phyloP scores from a whole-genome alignment of 2,888 invertebrate genomes.

The Agrochola lychnidis region DNA sequence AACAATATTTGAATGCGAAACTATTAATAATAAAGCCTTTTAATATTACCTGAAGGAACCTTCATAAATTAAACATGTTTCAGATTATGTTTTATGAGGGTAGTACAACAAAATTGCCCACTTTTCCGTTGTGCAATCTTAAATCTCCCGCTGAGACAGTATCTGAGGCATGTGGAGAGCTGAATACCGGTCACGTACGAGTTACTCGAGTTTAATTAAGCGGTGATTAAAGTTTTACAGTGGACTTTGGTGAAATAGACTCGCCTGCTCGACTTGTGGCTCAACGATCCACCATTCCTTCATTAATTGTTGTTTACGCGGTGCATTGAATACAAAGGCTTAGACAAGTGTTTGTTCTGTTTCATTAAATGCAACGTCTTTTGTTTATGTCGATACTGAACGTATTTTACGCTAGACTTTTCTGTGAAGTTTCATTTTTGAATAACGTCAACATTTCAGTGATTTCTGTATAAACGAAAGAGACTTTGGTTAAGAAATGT shows the following conservation, averaged over 20 bases:
- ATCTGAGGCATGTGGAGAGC: conserved; percentile 52
- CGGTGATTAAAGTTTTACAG: conserved; percentile 64
- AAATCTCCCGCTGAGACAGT: conserved; percentile 58
- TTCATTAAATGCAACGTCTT: conserved; percentile 34
- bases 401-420: not conserved
- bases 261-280: conserved; percentile 34
- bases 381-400: conserved; percentile 23
- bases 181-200: conserved; percentile 57
- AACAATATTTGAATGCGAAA: conserved; percentile 28
- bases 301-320: conserved; percentile 65
- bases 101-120: conserved; percentile 49
- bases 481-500: not conserved
- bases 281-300: conserved; percentile 46
- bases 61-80: conserved; percentile 61
- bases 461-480: not conserved
- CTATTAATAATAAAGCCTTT: conserved; percentile 47
- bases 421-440: not conserved
- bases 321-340: conserved; percentile 59
- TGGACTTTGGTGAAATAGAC: conserved; percentile 46
- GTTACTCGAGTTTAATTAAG: conserved; percentile 61
- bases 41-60: conserved; percentile 49
- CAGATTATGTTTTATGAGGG: conserved; percentile 59
- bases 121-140: conserved; percentile 59
- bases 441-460: not conserved
- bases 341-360: conserved; percentile 28